Evolutionary conservation across 2,797 vertebrate species (phyloP).

Genomic region (Todus mexicanus): DNA sequence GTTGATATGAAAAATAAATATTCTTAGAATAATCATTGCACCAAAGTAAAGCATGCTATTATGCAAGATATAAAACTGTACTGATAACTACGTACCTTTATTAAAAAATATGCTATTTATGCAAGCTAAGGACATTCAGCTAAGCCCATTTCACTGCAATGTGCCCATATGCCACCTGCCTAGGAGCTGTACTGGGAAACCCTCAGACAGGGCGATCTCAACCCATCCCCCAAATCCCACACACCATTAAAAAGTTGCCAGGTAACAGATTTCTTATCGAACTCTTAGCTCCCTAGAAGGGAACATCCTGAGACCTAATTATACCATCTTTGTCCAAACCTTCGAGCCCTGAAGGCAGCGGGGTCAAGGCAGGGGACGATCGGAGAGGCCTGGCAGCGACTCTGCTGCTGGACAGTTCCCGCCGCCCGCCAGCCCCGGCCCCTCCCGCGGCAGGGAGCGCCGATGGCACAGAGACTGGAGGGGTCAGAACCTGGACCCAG

Average conservation of each 20-base stretch:
- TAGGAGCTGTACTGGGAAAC: neutral
- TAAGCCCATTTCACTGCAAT: neutral
- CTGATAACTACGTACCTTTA: neutral
- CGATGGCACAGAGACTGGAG: fast-evolving
- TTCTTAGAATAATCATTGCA: neutral
- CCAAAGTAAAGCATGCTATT: neutral
- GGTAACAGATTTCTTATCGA: neutral
- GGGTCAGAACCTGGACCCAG: neutral
- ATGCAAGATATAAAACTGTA: neutral
- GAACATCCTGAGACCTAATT: neutral
- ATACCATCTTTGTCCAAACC: neutral
- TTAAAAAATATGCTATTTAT: neutral
- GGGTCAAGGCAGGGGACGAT: no score
- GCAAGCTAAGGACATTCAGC: neutral
- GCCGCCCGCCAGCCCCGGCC: fast-evolving
- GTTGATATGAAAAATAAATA: neutral
- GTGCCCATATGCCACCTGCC: neutral
- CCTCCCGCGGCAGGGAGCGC: neutral
- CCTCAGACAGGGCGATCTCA: neutral
- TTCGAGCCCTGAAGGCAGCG: neutral
- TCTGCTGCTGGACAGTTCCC: conserved; percentile 25
- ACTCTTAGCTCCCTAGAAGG: neutral
- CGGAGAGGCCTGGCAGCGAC: no score
- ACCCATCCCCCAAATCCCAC: neutral
- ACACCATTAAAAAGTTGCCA: neutral